Evolutionary conservation across 1,140 invertebrate species (phyloP), one percentile per base, ranked within the genome.

Genomic region (Pseudomyrmex flavicornis): DNA sequence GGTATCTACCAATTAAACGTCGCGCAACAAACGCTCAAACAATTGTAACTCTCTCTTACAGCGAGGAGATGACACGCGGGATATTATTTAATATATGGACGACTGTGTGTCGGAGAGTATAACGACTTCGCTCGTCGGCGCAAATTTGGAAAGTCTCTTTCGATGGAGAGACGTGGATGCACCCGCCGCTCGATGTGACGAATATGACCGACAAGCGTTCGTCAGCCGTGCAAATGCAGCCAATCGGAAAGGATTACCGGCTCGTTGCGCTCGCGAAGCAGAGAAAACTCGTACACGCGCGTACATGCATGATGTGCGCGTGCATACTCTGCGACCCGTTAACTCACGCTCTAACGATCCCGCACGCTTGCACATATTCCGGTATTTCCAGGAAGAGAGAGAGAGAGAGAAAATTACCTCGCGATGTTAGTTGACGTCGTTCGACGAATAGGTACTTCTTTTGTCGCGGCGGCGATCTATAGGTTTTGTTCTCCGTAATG

Each of bases 141-240:
- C 35, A 69, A 69, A 69, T 79, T 69, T 52, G 63, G 20, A 79
- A 79, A 79, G 63, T 63, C 52, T 79, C 75, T 79, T 58, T 69
- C 52, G 15, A 52, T 1, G 35, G 75, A 79, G 75, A 79, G 35
- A 76, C 52, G 20, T n/a, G 46, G 22, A 46, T 13, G 4, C 63
- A 17, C 17, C 22, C 13, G 13, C 13, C 35, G 13, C n/a, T 68
- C 56, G 20, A 15, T 56, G 44, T 52, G 77, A 73, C 56, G 46
- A 82, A 62, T 74, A 46, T 50, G 61, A 46, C 48, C 48, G 61
- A 22, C 15, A 66, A 65, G n/a, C 20, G 12, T 70, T 79, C 66
- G 66, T 20, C 48, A 62, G 48, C 79, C 56, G 69, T 48, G 79
- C 68, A 52, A 74, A 63, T 56, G 79, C 69, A 22, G 22, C 59